Percentiles rank a stretch among this genome's conserved stretches.
Evolutionary conservation across 2,888 invertebrate species (phyloP).

Genomic region (Muscina levida): DNA sequence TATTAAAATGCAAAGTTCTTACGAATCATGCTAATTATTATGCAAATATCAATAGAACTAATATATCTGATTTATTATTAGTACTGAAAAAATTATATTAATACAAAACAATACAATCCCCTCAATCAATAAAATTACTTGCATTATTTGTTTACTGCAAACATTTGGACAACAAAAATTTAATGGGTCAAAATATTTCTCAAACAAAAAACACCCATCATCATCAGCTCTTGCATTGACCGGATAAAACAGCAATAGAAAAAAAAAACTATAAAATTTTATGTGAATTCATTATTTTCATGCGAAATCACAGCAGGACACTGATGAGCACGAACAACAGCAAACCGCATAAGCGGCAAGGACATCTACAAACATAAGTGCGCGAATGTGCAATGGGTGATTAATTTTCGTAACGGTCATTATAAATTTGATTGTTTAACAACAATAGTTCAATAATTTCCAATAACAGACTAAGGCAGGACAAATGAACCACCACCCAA

Average conservation of each 20-base stretch:
- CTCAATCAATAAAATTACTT: background rate
- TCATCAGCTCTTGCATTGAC: no score
- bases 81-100: no score
- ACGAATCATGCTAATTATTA: no score
- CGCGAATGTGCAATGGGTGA: slow-evolving; percentile 50
- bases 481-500: no score
- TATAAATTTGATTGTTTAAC: slow-evolving; percentile 55
- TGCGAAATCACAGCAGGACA: slow-evolving; percentile 66
- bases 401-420: slow-evolving; percentile 64
- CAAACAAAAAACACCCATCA: slow-evolving; percentile 7
- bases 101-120: background rate
- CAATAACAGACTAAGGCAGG: background rate
- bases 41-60: no score
- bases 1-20: no score
- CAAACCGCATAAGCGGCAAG: slow-evolving; percentile 40
- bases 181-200: slow-evolving; percentile 35
- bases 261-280: slow-evolving; percentile 52
- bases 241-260: background rate
- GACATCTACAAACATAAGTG: slow-evolving; percentile 19
- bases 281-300: slow-evolving; percentile 59
- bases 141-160: background rate
- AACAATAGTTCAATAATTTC: slow-evolving; percentile 57
- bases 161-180: background rate
- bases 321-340: slow-evolving; percentile 47
- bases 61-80: no score